phyloP scores from a whole-genome alignment of 2,797 vertebrate species.

The Rhodeus uyekii region DNA sequence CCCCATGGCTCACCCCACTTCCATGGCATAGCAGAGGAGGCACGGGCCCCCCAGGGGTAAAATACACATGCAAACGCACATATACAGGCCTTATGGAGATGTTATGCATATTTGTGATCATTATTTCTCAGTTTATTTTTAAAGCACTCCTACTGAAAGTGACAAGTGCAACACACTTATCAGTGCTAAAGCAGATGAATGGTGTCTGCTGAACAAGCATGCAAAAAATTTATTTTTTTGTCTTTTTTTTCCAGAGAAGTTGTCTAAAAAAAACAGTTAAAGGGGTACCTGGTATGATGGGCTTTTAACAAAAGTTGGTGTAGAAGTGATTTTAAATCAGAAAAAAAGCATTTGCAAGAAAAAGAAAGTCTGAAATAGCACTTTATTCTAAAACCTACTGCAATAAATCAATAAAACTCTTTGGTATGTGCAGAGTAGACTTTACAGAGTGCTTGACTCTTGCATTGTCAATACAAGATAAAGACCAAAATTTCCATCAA shows the following conservation, averaged over 20 bases:
- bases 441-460: too few species aligned
- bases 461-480: too few species aligned
- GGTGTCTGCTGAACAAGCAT: neutral
- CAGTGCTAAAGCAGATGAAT: neutral
- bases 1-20: slow-evolving; percentile 47
- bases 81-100: neutral
- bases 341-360: neutral
- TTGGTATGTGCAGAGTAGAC: too few species aligned
- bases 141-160: neutral
- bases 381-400: neutral
- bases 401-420: too few species aligned
- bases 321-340: neutral
- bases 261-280: neutral
- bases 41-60: slow-evolving; percentile 27
- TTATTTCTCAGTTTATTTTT: neutral
- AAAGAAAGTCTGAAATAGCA: neutral
- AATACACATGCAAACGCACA: slow-evolving; percentile 1
- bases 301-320: neutral
- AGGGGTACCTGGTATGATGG: neutral
- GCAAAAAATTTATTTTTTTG: neutral
- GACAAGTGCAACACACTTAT: neutral
- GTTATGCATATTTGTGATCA: neutral
- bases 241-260: neutral
- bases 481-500: too few species aligned
- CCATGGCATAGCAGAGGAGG: slow-evolving; percentile 26